phyloP scores from a whole-genome alignment of 1,140 invertebrate genomes.

The Drosophila eugracilis region DNA sequence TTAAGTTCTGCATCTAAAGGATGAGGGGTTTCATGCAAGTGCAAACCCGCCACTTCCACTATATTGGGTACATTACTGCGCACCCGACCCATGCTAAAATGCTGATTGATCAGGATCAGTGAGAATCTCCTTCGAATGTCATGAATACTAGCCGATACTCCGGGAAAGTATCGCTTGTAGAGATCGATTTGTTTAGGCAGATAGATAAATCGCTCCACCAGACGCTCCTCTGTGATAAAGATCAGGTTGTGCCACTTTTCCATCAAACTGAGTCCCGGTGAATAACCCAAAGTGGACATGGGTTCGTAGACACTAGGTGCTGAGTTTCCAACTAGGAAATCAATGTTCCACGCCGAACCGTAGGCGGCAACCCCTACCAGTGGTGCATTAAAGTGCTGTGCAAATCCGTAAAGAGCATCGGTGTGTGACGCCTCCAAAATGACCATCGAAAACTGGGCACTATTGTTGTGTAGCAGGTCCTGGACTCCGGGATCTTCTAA shows the following conservation, averaged over 20 bases:
- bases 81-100: conserved; percentile 67
- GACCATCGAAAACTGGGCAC: conserved; percentile 61
- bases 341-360: conserved; percentile 66
- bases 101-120: conserved; percentile 72
- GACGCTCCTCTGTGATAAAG: conserved; percentile 56
- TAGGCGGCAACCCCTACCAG: conserved; percentile 65
- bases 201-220: conserved; percentile 39
- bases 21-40: conserved; percentile 80
- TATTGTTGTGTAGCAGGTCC: conserved; percentile 37
- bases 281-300: conserved; percentile 60
- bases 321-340: conserved; percentile 60
- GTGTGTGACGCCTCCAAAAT: conserved; percentile 60
- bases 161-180: conserved; percentile 66
- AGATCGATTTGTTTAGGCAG: conserved; percentile 72
- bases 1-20: conserved; percentile 77
- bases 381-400: conserved; percentile 59
- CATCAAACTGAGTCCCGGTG: conserved; percentile 72
- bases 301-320: conserved; percentile 81
- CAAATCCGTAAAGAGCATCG: conserved; percentile 72
- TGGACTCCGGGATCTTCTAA: conserved; percentile 54
- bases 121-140: conserved; percentile 57
- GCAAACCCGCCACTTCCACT: conserved; percentile 86
- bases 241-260: conserved; percentile 84
- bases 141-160: conserved; percentile 27
- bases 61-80: conserved; percentile 75